Percentiles rank a stretch among this genome's conserved stretches.
phyloP scores from a whole-genome alignment of 2,888 invertebrate genomes.

The Caenorhabditis wallacei region DNA sequence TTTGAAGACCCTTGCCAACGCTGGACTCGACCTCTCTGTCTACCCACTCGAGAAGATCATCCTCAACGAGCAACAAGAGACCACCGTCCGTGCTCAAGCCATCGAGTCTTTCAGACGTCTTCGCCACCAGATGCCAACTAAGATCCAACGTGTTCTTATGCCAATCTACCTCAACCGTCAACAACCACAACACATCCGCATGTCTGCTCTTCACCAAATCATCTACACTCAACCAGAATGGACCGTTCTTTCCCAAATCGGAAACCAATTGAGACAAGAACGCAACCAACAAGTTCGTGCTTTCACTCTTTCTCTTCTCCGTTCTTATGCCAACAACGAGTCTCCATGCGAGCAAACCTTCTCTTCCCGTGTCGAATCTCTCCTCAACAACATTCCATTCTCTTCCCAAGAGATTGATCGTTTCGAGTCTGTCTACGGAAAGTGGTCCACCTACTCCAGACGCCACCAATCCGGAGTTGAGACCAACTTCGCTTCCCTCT shows the following conservation, averaged over 20 bases:
- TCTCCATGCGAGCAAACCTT: slow-evolving; percentile 74
- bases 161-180: slow-evolving; percentile 77
- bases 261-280: slow-evolving; percentile 70
- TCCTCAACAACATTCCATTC: slow-evolving; percentile 72
- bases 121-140: slow-evolving; percentile 70
- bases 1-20: slow-evolving; percentile 81
- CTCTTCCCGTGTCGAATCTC: slow-evolving; percentile 62
- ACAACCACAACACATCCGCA: slow-evolving; percentile 77
- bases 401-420: slow-evolving; percentile 56
- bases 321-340: slow-evolving; percentile 71
- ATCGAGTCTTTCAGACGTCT: slow-evolving; percentile 77
- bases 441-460: slow-evolving; percentile 69
- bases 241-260: slow-evolving; percentile 76
- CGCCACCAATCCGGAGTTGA: slow-evolving; percentile 67
- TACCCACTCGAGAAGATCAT: slow-evolving; percentile 80
- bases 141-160: slow-evolving; percentile 78
- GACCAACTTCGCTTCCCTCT: slow-evolving; percentile 72
- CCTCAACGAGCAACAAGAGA: slow-evolving; percentile 69
- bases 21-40: slow-evolving; percentile 78
- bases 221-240: slow-evolving; percentile 74
- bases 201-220: slow-evolving; percentile 77
- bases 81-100: slow-evolving; percentile 76
- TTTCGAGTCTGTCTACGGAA: slow-evolving; percentile 66
- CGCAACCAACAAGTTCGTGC: slow-evolving; percentile 75
- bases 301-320: slow-evolving; percentile 75